Evolutionary conservation across 2,113 vertebrate genomes (phyloP).

Genomic region (Columba livia): DNA sequence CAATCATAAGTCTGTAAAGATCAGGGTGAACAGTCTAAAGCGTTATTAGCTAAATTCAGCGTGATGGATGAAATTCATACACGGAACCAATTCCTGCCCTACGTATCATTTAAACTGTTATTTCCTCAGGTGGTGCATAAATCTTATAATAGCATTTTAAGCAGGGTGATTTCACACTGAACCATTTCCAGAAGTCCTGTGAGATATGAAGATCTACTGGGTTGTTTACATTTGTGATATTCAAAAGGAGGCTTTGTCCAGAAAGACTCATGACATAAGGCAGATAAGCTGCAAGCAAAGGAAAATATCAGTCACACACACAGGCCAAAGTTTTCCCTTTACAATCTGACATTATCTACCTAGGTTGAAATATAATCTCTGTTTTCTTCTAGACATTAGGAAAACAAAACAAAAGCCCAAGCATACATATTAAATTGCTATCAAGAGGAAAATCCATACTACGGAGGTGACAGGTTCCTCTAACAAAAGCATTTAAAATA

Average conservation of each 20-base stretch:
- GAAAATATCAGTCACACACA: background rate
- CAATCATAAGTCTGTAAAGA: background rate
- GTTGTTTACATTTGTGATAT: background rate
- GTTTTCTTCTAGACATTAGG: background rate
- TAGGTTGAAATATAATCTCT: constrained; percentile 4
- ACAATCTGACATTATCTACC: constrained; percentile 9
- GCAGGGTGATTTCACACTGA: constrained; percentile 3
- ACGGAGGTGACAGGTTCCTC: background rate
- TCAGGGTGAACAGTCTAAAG: background rate
- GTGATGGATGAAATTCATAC: background rate
- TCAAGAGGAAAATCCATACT: constrained; percentile 19
- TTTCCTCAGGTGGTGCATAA: background rate
- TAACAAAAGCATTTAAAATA: background rate
- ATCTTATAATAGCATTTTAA: background rate
- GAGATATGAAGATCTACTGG: background rate
- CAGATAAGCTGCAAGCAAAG: background rate
- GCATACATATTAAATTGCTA: background rate
- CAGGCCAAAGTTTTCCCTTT: background rate
- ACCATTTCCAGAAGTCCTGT: background rate
- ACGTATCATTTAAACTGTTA: background rate
- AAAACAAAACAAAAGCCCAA: constrained; percentile 20
- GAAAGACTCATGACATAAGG: background rate
- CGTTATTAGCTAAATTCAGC: background rate
- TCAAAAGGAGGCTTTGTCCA: background rate
- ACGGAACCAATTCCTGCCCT: background rate